Evolutionary conservation across 2,888 invertebrate species (phyloP), one percentile per base, ranked within the genome.

Genomic region (Steromphala cineraria): DNA sequence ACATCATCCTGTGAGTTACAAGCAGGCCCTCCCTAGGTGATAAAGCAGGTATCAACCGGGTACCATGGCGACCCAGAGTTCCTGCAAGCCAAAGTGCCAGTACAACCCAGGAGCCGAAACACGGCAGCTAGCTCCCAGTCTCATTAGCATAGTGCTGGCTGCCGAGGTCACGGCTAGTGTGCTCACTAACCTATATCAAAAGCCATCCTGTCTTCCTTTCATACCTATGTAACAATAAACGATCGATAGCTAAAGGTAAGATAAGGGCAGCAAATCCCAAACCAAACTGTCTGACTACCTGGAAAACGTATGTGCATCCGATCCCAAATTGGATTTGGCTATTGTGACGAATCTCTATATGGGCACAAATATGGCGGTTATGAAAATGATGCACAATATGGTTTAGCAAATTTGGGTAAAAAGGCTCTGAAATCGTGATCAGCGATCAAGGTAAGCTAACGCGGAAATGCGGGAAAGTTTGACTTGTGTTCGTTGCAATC

Each of bases 351-450:
- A 78, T 55, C 75, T 79, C 80, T 55, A 79, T 75, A 75, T 36
- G 75, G 81, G 81, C 67, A 78, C 81, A 82, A 85, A 85, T 84
- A 85, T 86, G 85, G 85, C 85, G 82, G 82, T 81, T 81, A 84
- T 84, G 83, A 83, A 80, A 79, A 84, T 80, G 81, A 80, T 75
- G 79, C 67, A 80, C 83, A 81, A 81, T 82, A 81, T 82, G 80
- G 82, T 78, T 81, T 80, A 31, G 78, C 53, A 67, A 83, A 82
- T 79, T 82, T 80, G 80, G 82, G 76, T 76, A 71, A 55, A 56
- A 31, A 53, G 75, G 40, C 46, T 75, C 75, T n/a, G n/a, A n/a
- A 75, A 46, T 75, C 36, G 40, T 46, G 52, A 52, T 28, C 77
- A 82, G 40, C 75, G 55, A 52, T 67, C 71, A 62, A 77, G 55